A percentile compares a stretch with the other conserved stretches of the same genome.
phyloP scores from a whole-genome alignment of 2,888 invertebrate species.

The Tenthredo distinguenda region DNA sequence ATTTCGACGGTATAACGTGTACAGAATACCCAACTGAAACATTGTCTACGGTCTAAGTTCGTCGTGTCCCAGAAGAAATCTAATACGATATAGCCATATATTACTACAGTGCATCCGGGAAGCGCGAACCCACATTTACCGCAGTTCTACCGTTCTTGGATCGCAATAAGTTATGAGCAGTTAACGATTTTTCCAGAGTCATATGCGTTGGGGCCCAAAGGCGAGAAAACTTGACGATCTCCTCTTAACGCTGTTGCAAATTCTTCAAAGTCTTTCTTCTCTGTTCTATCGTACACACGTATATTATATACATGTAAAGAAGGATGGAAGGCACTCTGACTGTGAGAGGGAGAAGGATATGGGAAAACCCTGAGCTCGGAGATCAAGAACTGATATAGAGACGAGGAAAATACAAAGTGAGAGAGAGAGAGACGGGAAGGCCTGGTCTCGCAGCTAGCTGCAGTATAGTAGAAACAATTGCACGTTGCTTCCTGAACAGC shows the following conservation, averaged over 20 bases:
- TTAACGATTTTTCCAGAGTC: not conserved
- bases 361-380: constrained; percentile 5
- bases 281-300: not conserved
- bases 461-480: not conserved
- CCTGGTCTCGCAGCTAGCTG: not conserved
- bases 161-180: not conserved
- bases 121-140: constrained; percentile 41
- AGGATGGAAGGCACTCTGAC: not conserved
- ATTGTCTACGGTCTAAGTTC: not conserved
- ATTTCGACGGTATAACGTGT: not conserved
- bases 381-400: constrained; percentile 22
- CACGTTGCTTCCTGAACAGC: not conserved
- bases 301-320: not conserved
- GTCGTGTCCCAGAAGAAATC: not conserved
- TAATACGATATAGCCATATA: not conserved
- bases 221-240: not conserved
- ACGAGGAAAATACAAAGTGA: not conserved
- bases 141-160: not conserved
- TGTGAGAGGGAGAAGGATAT: not conserved
- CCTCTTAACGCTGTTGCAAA: not conserved
- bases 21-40: not conserved
- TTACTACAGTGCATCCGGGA: constrained; percentile 25
- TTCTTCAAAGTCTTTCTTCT: not conserved
- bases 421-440: not conserved
- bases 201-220: not conserved